phyloP scores from a whole-genome alignment of 2,888 invertebrate species.

The Anarsia innoxiella region DNA sequence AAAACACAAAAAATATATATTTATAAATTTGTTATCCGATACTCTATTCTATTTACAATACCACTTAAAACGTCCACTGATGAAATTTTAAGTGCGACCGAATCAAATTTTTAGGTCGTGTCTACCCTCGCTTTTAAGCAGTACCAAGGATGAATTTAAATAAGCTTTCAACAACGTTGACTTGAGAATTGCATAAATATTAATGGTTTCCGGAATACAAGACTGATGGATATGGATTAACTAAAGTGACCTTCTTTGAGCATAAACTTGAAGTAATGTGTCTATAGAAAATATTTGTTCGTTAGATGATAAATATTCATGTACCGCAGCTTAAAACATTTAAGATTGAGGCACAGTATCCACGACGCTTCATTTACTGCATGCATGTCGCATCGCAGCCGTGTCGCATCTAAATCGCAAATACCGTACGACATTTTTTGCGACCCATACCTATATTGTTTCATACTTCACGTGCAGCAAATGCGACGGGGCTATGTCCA shows the following conservation, averaged over 20 bases:
- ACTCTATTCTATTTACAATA: constrained; percentile 24
- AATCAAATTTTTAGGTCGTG: constrained; percentile 51
- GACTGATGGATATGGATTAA: constrained; percentile 57
- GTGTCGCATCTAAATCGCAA: too few species aligned
- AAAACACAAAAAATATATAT: too few species aligned
- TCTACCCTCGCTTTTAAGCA: constrained; percentile 48
- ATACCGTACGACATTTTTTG: too few species aligned
- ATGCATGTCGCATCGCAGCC: too few species aligned
- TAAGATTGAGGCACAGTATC: too few species aligned
- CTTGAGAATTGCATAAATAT: constrained; percentile 64
- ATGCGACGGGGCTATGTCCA: too few species aligned
- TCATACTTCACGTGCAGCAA: too few species aligned
- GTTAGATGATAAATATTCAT: constrained; percentile 36
- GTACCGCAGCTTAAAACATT: too few species aligned
- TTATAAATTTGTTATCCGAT: constrained; percentile 24
- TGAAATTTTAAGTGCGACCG: constrained; percentile 46
- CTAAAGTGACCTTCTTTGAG: constrained; percentile 32
- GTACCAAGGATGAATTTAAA: constrained; percentile 64
- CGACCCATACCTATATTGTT: too few species aligned
- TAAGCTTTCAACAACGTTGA: constrained; percentile 58
- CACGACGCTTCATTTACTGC: too few species aligned
- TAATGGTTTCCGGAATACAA: constrained; percentile 50
- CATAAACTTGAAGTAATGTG: constrained; percentile 25
- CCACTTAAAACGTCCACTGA: constrained; percentile 28
- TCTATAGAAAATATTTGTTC: constrained; percentile 22